Conservation (phyloP, 2,888 invertebrate genomes). For the Drosophila falleni region DNA sequence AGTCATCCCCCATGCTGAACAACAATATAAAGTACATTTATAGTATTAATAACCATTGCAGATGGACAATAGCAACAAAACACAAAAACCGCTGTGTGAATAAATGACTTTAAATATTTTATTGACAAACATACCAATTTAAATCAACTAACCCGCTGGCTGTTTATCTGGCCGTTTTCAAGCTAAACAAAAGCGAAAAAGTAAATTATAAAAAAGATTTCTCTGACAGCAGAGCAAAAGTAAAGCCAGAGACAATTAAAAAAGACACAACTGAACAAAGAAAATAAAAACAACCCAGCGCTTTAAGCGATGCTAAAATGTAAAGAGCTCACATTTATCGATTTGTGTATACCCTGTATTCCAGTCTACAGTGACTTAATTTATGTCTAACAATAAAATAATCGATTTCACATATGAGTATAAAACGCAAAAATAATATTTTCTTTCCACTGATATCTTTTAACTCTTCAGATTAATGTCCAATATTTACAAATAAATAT, state of each 20-base stretch:
- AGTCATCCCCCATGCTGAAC: slow-evolving; percentile 12
- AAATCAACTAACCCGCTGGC: slow-evolving; percentile 47
- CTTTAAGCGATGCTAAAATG: slow-evolving; percentile 16
- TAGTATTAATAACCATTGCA: slow-evolving; percentile 23
- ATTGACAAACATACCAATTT: slow-evolving; percentile 50
- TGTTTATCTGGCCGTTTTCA: slow-evolving; percentile 49
- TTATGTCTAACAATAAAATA: too few relatives aligned
- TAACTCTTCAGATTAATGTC: not conserved
- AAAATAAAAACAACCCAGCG: slow-evolving; percentile 26
- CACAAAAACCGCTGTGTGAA: slow-evolving; percentile 14
- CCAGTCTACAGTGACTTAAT: not conserved
- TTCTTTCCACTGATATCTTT: too few relatives aligned
- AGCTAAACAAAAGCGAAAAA: slow-evolving; percentile 29
- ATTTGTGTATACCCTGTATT: slow-evolving; percentile 4
- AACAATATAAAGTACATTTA: slow-evolving; percentile 25
- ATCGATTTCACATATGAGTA: not conserved
- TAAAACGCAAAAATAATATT: not conserved
- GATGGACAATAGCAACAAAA: slow-evolving; percentile 21
- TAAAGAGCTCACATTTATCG: not conserved
- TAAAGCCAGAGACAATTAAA: slow-evolving; percentile 51
- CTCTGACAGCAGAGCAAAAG: slow-evolving; percentile 34
- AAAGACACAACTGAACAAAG: slow-evolving; percentile 35
- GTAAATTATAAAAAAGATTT: slow-evolving; percentile 20
- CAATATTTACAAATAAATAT: not conserved
- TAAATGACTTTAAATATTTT: slow-evolving; percentile 53